A percentile compares a stretch with the other conserved stretches of the same genome.
Evolutionary conservation across 1,140 invertebrate genomes (phyloP).

Genomic region (Spodoptera litura): DNA sequence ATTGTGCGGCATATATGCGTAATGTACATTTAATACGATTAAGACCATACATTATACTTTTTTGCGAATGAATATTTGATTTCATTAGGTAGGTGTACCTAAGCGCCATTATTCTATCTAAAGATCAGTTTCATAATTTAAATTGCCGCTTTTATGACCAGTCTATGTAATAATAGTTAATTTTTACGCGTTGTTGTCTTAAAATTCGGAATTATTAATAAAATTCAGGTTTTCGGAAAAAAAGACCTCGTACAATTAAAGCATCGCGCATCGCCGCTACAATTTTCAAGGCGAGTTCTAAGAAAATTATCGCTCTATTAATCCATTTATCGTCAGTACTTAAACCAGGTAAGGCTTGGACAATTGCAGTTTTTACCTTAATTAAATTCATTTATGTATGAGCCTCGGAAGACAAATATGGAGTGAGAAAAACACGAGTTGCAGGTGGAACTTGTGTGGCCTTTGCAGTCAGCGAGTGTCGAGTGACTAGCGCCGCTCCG

Average conservation of each 20-base stretch:
- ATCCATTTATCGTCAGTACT: slow-evolving; percentile 37
- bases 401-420: slow-evolving; percentile 54
- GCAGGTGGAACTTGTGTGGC: slow-evolving; percentile 72
- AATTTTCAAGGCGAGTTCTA: slow-evolving; percentile 39
- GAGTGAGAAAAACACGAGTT: slow-evolving; percentile 58
- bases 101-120: background rate
- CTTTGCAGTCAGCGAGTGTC: slow-evolving; percentile 68
- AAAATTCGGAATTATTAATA: slow-evolving; percentile 19
- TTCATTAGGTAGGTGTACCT: background rate
- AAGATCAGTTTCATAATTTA: background rate
- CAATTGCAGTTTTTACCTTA: slow-evolving; percentile 54
- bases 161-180: background rate
- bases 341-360: slow-evolving; percentile 39
- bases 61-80: background rate
- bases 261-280: background rate
- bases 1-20: background rate
- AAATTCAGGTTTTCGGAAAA: slow-evolving; percentile 18
- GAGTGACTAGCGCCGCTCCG: slow-evolving; percentile 62
- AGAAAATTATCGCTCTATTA: slow-evolving; percentile 46
- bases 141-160: background rate
- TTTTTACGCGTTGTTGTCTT: background rate
- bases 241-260: slow-evolving; percentile 15
- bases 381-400: slow-evolving; percentile 57
- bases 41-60: background rate
- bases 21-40: background rate